Evolutionary conservation across 2,113 vertebrate species (phyloP), one percentile per base, ranked within the genome.

Genomic region (Anguilla rostrata): DNA sequence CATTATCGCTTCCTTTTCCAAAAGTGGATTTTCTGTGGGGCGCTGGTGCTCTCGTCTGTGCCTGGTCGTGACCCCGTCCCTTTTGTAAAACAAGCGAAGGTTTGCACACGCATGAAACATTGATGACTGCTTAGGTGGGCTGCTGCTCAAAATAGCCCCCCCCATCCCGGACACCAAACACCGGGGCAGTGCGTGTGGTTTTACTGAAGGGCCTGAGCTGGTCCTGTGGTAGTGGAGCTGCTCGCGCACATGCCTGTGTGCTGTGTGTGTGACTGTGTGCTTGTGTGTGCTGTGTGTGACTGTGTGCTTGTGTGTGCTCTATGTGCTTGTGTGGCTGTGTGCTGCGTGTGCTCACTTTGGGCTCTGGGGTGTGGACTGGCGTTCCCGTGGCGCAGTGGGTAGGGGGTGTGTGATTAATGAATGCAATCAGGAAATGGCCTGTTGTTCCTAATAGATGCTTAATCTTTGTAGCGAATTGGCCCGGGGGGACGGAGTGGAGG

Each of bases 371-470:
- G 49, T 53, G 7, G 8, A 2, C 49, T 14, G 49, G 8, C 12
- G 12, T 14, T 53, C 49, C 49, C 49, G 11, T 14, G 1, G 11
- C 12, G 26, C n/a, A 75, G 12, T 75, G 71, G 71, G 11, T 12
- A 9, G 71, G 79, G 63, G 78, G n/a, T 43, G 49, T 53, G 56
- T 90, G 86, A 90, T 89, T 90, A 90, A 90, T 90, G 88, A 88
- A 85, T 83, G 86, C 86, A 90, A 88, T 91, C 86, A 89, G 85
- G 89, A 91, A 88, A 89, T 90, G 88, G 86, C 71, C 88, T 82
- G 84, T 90, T 88, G 84, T 86, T 88, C 89, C 83, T 90, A 88
- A 91, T 90, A 89, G 89, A 87, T 85, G 84, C 87, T 87, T 90
- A 88, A 91, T 92, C 88, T 87, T 85, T 71, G 80, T 87, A 88